Percentiles rank a stretch among this genome's conserved stretches.
phyloP scores from a whole-genome alignment of 2,888 invertebrate species.

The Agrenia bidenticulata region DNA sequence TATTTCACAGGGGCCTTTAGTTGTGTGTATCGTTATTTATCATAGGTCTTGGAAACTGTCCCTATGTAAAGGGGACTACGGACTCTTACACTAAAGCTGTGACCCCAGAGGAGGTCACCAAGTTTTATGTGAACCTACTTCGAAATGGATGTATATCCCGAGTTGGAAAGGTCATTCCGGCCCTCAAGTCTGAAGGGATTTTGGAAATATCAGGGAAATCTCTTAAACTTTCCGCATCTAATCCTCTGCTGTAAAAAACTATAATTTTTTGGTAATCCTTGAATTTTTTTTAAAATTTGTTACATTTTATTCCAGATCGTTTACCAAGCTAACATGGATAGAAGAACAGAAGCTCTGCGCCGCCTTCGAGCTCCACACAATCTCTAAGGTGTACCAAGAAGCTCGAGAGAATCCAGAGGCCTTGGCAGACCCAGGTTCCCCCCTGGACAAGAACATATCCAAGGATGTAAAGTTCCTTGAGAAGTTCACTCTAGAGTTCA shows the following conservation, averaged over 20 bases:
- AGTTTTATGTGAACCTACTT: not conserved
- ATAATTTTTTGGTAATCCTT: no score
- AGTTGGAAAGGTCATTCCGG: not conserved
- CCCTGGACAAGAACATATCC: not conserved
- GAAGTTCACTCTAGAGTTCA: not conserved
- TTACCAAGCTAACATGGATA: not conserved
- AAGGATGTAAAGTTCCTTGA: conserved; percentile 1
- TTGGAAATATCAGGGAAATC: not conserved
- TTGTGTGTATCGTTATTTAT: not conserved
- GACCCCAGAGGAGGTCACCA: not conserved
- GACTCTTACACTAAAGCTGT: not conserved
- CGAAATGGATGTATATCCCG: conserved; percentile 1
- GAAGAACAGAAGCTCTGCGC: conserved; percentile 8
- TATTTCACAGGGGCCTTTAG: no score
- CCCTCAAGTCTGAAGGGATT: not conserved
- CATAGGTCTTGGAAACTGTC: conserved; percentile 5
- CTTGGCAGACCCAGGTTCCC: not conserved
- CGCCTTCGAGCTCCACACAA: not conserved
- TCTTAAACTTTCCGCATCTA: not conserved
- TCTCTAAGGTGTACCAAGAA: not conserved
- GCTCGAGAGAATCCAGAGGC: not conserved
- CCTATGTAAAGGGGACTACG: not conserved
- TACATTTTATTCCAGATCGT: not conserved
- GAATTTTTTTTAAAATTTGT: no score
- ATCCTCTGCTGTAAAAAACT: not conserved